Evolutionary conservation across 2,113 vertebrate species (phyloP), one percentile per base, ranked within the genome.

Genomic region (Gavia stellata): DNA sequence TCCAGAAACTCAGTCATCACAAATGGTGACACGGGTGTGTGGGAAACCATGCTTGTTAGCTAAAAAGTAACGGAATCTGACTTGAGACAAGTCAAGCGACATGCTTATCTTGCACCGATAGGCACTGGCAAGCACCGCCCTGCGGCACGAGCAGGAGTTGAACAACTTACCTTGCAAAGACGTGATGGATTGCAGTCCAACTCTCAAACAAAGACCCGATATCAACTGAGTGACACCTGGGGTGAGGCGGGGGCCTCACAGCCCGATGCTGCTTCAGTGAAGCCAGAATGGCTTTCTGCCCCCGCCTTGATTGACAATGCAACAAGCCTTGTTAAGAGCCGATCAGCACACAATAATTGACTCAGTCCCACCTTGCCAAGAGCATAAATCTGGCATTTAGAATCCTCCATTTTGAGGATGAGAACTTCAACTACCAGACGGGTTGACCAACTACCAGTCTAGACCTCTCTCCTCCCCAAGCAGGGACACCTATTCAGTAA

Each of bases 21-120:
- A 88, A 62, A 55, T 6, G 14, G 21, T 45, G 2, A 67, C 11
- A 25, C 0, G 1, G 14, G 7, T n/a, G n/a, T n/a, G n/a, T n/a
- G n/a, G n/a, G n/a, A n/a, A n/a, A n/a, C n/a, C n/a, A n/a, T n/a
- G n/a, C n/a, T n/a, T n/a, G n/a, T n/a, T n/a, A n/a, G n/a, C n/a
- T n/a, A n/a, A n/a, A n/a, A n/a, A n/a, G n/a, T n/a, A n/a, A n/a
- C n/a, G n/a, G n/a, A n/a, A n/a, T n/a, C n/a, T n/a, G n/a, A n/a
- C n/a, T n/a, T n/a, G n/a, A n/a, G n/a, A n/a, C n/a, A n/a, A n/a
- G n/a, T n/a, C n/a, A n/a, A n/a, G n/a, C n/a, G n/a, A n/a, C n/a
- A n/a, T n/a, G n/a, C n/a, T n/a, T n/a, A n/a, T n/a, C n/a, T n/a
- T n/a, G n/a, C n/a, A n/a, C n/a, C n/a, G n/a, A n/a, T n/a, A n/a